Evolutionary conservation across 2,113 vertebrate genomes (phyloP), one percentile per base, ranked within the genome.

Genomic region (Callipepla californica): DNA sequence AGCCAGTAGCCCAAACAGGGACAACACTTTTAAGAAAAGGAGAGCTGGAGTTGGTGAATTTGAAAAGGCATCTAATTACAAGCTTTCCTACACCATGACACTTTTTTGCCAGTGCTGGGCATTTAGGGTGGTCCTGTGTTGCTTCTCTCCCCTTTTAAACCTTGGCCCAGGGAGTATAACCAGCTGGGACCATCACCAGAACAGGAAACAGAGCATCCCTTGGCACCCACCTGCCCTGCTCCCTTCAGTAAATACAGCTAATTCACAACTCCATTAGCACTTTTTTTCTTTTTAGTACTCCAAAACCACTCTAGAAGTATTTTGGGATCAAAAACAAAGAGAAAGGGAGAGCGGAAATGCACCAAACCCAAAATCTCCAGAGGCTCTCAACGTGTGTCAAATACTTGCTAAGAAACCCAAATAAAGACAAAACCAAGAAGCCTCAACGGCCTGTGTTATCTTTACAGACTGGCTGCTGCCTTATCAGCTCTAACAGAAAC

Each of bases 401-500:
- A 90, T 7, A 36, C 75, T 87, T 66, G 44, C 79, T 93, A 61
- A 91, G 93, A 96, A 68, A 72, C 55, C 91, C 91, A 96, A 93
- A 89, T 77, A 95, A 82, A 95, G 85, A 80, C 81, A 94, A 92
- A 75, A 6, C 21, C 85, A 67, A 89, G 91, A 75, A 85, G 90
- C 82, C 87, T 77, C 3, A 1, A 67, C 80, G 66, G 13, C 57
- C 45, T 68, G 51, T 1, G 30, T 92, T 95, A 95, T 97, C 94
- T 92, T 65, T 84, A 42, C 77, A 84, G 82, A 47, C 84, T 95
- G 91, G 66, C 79, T 94, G 94, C 95, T 79, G 85, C 88, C 92
- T 97, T 96, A 96, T 96, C 95, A 93, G 92, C 82, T 87, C 85
- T 7, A 4, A 93, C 89, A 94, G 87, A 97, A 88, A 87, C 15